Evolutionary conservation across 1,140 invertebrate species (phyloP).

Genomic region (Zaprionus africanus): DNA sequence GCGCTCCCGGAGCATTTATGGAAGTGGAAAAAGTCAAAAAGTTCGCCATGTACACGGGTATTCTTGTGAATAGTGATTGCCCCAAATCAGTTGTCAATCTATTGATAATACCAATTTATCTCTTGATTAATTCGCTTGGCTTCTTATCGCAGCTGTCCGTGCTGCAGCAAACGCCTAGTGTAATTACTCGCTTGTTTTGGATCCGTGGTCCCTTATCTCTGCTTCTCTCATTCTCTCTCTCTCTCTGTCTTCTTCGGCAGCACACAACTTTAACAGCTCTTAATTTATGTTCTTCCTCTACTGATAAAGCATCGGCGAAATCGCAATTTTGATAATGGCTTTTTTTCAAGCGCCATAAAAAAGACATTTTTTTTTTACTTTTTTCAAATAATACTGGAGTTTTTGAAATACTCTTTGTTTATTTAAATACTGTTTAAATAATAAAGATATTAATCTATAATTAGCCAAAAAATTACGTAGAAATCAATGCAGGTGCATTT

Average conservation of each 20-base stretch:
- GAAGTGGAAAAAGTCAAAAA: constrained; percentile 20
- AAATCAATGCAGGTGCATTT: no score
- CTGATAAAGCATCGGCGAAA: constrained; percentile 23
- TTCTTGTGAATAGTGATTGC: not conserved
- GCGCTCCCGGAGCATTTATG: constrained; percentile 56
- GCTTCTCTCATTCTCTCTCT: not conserved
- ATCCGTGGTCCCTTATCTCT: constrained; percentile 20
- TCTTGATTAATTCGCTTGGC: constrained; percentile 63
- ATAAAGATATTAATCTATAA: no score
- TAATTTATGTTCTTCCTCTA: constrained; percentile 26
- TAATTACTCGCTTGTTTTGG: constrained; percentile 56
- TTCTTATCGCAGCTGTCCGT: constrained; percentile 43
- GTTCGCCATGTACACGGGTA: not conserved
- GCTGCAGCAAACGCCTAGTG: constrained; percentile 5
- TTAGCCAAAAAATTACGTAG: no score
- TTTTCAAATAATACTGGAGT: not conserved
- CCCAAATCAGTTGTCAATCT: constrained; percentile 70
- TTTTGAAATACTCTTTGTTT: not conserved
- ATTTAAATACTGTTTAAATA: no score
- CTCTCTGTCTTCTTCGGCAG: not conserved
- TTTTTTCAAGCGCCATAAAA: constrained; percentile 11
- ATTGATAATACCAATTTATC: constrained; percentile 72
- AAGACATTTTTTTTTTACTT: constrained; percentile 22
- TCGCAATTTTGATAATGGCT: constrained; percentile 14
- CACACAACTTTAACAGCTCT: not conserved